phyloP scores from a whole-genome alignment of 1,140 invertebrate genomes.

The Meloidogyne exigua region DNA sequence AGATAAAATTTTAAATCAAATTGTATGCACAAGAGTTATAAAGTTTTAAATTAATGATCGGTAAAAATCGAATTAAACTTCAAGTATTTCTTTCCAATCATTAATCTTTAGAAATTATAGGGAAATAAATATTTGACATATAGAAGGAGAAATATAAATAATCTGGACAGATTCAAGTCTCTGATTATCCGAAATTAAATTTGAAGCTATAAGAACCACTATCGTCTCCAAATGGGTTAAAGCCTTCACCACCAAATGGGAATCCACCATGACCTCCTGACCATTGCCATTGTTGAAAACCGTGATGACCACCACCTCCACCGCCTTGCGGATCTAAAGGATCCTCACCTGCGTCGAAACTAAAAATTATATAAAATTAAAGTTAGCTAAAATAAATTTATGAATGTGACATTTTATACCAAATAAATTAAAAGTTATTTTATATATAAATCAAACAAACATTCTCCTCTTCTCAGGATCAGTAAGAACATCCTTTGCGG shows the following conservation, averaged over 20 bases:
- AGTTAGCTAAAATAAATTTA: too few species aligned
- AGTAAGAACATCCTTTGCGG: constrained; percentile 90
- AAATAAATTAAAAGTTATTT: too few species aligned
- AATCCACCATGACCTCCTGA: constrained; percentile 66
- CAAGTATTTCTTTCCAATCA: not conserved
- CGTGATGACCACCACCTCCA: constrained; percentile 69
- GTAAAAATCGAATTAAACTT: too few species aligned
- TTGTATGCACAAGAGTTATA: too few species aligned
- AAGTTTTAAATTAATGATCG: too few species aligned
- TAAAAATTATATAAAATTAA: constrained; percentile 56
- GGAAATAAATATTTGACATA: constrained; percentile 3
- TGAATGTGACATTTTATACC: too few species aligned
- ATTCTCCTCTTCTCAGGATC: constrained; percentile 68
- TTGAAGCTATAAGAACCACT: constrained; percentile 82
- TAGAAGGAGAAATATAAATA: not conserved
- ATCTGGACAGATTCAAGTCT: not conserved
- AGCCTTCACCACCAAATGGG: constrained; percentile 77
- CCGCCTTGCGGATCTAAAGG: constrained; percentile 89
- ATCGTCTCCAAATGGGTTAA: constrained; percentile 65
- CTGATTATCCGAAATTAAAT: constrained; percentile 69
- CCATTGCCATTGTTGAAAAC: constrained; percentile 61
- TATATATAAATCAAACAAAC: constrained; percentile 22
- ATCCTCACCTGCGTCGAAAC: constrained; percentile 92
- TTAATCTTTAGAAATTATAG: not conserved
- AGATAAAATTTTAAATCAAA: too few species aligned